Evolutionary conservation across 2,797 vertebrate genomes (phyloP).

Genomic region (Pipistrellus kuhlii): DNA sequence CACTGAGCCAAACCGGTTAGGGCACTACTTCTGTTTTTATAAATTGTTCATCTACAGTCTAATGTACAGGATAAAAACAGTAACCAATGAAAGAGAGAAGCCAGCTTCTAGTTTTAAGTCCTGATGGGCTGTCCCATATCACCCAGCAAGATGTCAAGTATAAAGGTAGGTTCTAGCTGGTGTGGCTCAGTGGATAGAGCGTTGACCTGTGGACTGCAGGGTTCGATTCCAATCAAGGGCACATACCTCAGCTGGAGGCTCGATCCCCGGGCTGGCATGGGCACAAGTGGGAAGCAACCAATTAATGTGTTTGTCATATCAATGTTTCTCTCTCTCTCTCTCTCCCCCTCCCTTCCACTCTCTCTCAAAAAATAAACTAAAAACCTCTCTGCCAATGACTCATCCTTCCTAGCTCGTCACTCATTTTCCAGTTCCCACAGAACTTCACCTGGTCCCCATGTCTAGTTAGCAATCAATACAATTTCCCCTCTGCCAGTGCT

Average conservation of each 20-base stretch:
- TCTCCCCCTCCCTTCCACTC: no score
- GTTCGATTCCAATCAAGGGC: no score
- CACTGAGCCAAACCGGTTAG: no score
- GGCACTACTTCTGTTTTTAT: background rate
- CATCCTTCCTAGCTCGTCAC: background rate
- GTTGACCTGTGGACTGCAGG: no score
- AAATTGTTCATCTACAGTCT: background rate
- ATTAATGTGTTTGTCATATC: no score
- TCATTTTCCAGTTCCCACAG: background rate
- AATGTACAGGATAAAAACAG: background rate
- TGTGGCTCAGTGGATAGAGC: no score
- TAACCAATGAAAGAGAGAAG: background rate
- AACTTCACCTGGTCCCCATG: background rate
- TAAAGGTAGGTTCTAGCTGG: background rate
- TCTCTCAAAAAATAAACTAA: no score
- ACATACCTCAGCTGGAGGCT: no score
- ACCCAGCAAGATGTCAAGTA: background rate
- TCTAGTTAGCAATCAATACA: constrained; percentile 19
- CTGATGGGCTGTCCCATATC: background rate
- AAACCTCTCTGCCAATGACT: background rate
- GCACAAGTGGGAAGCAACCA: no score
- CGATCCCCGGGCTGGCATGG: no score
- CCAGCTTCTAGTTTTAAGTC: background rate
- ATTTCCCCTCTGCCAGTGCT: background rate
- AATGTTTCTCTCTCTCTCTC: no score